These are phyloP conservation scores for Melopsittacus undulatus DNA, from an alignment of 2,797 vertebrate species.

Conservation along the genomic window DNA sequence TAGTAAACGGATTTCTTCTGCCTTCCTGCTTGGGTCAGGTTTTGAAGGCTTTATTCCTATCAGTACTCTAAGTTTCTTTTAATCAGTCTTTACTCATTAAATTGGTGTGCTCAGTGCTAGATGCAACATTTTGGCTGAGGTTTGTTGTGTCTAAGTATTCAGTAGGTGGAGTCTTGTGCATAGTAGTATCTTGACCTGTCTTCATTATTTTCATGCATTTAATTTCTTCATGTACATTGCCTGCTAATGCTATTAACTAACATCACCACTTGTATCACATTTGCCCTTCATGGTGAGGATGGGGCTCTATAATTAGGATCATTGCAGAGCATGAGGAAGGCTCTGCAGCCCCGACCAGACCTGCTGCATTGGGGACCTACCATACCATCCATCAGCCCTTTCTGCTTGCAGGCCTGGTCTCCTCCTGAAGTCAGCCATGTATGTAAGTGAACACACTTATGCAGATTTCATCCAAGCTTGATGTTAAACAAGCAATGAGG, in stretches of 20 bases:
- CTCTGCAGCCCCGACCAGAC: accelerated
- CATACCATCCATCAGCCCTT: background rate
- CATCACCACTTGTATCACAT: accelerated
- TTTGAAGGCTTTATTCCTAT: background rate
- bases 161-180: background rate
- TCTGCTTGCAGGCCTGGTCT: background rate
- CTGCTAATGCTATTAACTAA: background rate
- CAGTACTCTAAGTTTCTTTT: background rate
- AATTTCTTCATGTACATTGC: background rate
- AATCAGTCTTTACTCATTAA: background rate
- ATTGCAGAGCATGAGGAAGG: accelerated
- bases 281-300: background rate
- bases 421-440: background rate
- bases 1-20: background rate
- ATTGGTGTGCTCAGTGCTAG: background rate
- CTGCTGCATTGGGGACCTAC: accelerated
- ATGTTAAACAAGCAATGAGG: background rate
- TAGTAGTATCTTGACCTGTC: background rate
- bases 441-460: accelerated
- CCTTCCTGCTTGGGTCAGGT: background rate
- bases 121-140: background rate
- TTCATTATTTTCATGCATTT: background rate
- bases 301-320: too few relatives aligned
- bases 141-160: background rate
- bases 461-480: background rate